These are phyloP conservation scores for Nephrotoma appendiculata DNA, from an alignment of 2,888 invertebrate genomes.

Conservation along the genomic window DNA sequence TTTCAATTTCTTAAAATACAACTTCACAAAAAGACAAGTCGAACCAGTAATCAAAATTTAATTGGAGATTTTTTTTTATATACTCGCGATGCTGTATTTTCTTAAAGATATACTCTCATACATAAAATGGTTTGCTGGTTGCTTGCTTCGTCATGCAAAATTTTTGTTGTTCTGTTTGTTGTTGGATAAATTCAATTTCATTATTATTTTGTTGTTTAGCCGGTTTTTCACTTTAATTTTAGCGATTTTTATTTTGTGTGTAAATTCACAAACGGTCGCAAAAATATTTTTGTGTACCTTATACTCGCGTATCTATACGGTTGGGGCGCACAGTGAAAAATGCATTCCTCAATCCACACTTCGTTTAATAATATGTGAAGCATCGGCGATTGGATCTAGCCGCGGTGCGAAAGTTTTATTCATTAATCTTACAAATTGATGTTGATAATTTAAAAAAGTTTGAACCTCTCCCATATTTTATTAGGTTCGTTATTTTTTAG, in stretches of 20 bases:
- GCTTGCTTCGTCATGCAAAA: background rate
- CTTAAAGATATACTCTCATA: background rate
- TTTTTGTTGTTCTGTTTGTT: background rate
- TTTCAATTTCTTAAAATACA: background rate
- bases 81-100: background rate
- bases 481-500: background rate
- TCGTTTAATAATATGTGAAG: background rate
- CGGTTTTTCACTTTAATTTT: background rate
- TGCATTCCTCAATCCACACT: background rate
- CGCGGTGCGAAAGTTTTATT: background rate
- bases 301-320: no score
- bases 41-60: background rate
- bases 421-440: background rate
- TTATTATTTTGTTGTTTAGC: background rate
- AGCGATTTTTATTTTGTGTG: background rate
- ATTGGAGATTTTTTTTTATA: background rate
- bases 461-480: background rate
- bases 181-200: background rate
- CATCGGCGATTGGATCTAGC: background rate
- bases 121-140: background rate
- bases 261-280: background rate
- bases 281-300: background rate
- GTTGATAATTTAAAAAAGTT: background rate
- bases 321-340: background rate
- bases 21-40: background rate